phyloP scores from a whole-genome alignment of 2,113 vertebrate species.

The rat (Rattus norvegicus) region GRCr8 NC_086020.1:149440501-149441000 shows the following conservation, averaged over 20 bases:
- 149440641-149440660: neutral
- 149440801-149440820: neutral
- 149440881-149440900: neutral
- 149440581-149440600: neutral
- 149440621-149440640: neutral
- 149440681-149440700: neutral
- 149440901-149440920: constrained; percentile 37
- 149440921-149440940: constrained; percentile 5
- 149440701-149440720: neutral
- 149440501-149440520: neutral
- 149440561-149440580: neutral
- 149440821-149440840: constrained; percentile 6
- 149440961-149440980: constrained; percentile 51
- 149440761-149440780: neutral
- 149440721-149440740: neutral
- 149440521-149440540: neutral
- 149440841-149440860: constrained; percentile 37
- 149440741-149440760: neutral
- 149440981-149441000: constrained; percentile 20
- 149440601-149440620: neutral
- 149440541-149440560: neutral
- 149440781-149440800: neutral
- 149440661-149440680: neutral
- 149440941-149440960: constrained; percentile 47
- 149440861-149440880: neutral